Percentiles rank a stretch among this genome's conserved stretches.
Conservation (phyloP, 2,888 invertebrate species). For the Tetragonisca angustula region DNA sequence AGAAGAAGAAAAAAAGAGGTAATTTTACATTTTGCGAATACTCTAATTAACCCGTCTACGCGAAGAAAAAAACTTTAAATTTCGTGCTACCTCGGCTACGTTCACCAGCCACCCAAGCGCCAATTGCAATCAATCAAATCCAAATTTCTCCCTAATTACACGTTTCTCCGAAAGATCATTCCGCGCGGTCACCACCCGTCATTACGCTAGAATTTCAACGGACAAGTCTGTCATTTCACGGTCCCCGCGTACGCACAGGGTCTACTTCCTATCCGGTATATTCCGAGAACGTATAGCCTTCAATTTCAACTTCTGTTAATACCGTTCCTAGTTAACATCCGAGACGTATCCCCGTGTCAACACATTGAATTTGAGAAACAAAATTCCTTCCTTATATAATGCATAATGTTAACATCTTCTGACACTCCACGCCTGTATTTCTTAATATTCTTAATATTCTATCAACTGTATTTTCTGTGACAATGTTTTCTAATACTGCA, state of each 20-base stretch:
- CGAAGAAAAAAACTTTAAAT: neutral
- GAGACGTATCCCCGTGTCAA: no score
- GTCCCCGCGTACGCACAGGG: neutral
- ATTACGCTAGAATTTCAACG: constrained; percentile 12
- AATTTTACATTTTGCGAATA: constrained; percentile 1
- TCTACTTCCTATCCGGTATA: neutral
- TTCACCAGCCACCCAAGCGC: neutral
- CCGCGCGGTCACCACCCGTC: neutral
- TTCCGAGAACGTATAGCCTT: neutral
- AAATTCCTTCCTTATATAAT: no score
- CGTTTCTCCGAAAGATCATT: neutral
- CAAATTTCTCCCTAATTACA: constrained; percentile 16
- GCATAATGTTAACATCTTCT: no score
- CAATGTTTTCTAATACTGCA: no score
- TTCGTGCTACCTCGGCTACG: neutral
- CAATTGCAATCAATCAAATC: constrained; percentile 12
- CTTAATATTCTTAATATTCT: no score
- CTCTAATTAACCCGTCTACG: neutral
- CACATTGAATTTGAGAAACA: no score
- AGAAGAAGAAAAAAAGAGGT: neutral
- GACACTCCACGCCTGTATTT: no score
- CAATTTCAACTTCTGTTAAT: neutral
- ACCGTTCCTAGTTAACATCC: neutral
- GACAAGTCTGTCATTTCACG: constrained; percentile 6
- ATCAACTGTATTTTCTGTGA: no score